Evolutionary conservation across 1,140 invertebrate genomes (phyloP), one percentile per base, ranked within the genome.

Genomic region (Ctenoplectra terminalis): DNA sequence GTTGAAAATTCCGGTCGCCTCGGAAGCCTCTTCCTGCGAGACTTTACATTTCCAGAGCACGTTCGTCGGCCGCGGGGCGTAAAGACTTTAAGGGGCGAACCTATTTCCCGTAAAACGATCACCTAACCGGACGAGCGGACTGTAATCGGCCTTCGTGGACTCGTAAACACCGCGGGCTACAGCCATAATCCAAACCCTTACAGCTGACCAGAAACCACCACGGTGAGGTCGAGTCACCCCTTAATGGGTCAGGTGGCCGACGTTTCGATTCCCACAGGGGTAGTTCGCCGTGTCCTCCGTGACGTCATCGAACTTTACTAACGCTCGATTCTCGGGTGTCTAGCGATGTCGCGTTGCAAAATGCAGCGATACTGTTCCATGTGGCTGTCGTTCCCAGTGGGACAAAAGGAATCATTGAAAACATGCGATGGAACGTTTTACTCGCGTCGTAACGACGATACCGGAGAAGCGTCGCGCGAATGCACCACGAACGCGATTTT

Each of bases 71-170:
- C 46, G 8, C 66, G 75, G 52, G 72, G 54, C 67, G 73, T 78
- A 78, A 86, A 84, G 83, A 77, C 73, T 66, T 74, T 58, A 75
- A 34, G 67, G 46, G 43, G 48, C 2, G 37, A 52, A 78, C 26
- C 74, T 43, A 75, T 86, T 87, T 87, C 76, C 71, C 48, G 64
- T 83, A 87, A 87, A 86, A 83, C 85, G 81, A 85, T 82, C 85
- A 67, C 61, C 48, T 50, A 72, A 83, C 66, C 61, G 66, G 78
- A 75, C 69, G 34, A 80, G 70, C 79, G 80, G 84, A 83, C 82
- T 76, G 87, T 92, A 92, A 92, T 89, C 90, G 90, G 90, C 84
- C 90, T 90, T 90, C 74, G 87, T 82, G 84, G 90, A 88, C 88
- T 91, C 90, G 86, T 91, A 92, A 92, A 91, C 84, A 88, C 84